Evolutionary conservation across 2,113 vertebrate species (phyloP).

Genomic region (Rhegmatorhina hoffmannsi): DNA sequence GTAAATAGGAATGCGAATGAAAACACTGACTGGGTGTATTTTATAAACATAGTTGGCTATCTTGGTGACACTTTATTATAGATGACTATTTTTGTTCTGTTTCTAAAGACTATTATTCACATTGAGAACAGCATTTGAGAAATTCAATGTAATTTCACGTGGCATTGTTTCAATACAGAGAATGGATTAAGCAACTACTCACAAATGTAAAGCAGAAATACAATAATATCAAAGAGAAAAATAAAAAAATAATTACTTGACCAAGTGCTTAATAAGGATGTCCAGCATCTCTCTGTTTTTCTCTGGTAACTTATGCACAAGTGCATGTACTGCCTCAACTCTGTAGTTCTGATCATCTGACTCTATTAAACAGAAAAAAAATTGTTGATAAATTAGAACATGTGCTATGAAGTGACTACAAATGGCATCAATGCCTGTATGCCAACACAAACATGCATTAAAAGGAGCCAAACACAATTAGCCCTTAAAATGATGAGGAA

Average conservation of each 20-base stretch:
- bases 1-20: neutral
- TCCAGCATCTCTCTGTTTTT: constrained; percentile 97
- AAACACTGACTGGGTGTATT: neutral
- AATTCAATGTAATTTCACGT: neutral
- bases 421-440: neutral
- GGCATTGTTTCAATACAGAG: neutral
- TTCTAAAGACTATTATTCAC: neutral
- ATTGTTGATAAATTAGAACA: neutral
- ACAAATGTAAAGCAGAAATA: neutral
- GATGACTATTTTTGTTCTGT: neutral
- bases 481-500: neutral
- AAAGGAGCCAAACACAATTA: neutral
- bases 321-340: constrained; percentile 89
- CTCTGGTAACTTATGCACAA: constrained; percentile 92
- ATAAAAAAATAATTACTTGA: constrained; percentile 79
- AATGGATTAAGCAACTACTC: neutral
- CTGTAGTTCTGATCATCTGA: constrained; percentile 97
- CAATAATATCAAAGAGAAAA: neutral
- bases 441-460: neutral
- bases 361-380: constrained; percentile 76
- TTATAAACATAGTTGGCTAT: neutral
- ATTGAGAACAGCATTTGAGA: neutral
- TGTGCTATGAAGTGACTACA: neutral
- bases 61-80: neutral
- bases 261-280: constrained; percentile 91